Percentiles rank a stretch among this genome's conserved stretches.
These are phyloP conservation scores for Sphyrna mokarran DNA, from an alignment of 2,113 vertebrate species.

Conservation along the genomic window DNA sequence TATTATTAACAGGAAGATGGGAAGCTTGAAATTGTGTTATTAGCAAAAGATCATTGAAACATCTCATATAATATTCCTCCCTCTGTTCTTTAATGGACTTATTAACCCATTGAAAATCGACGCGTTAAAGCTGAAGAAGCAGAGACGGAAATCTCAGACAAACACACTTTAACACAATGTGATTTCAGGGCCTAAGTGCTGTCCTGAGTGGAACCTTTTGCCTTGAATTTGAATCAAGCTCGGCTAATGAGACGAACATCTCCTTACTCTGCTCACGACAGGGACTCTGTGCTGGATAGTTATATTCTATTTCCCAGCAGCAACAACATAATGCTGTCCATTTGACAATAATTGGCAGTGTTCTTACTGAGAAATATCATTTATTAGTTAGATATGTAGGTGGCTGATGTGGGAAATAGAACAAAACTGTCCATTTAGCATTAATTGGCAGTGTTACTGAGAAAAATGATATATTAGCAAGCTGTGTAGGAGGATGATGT, in stretches of 20 bases:
- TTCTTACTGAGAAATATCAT: not conserved
- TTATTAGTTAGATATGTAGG: not conserved
- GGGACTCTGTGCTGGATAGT: not conserved
- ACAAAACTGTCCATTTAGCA: constrained; percentile 3
- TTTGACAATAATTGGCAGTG: not conserved
- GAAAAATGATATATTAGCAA: not conserved
- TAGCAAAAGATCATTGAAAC: not conserved
- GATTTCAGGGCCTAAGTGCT: not conserved
- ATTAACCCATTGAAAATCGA: not conserved
- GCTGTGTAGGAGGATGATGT: not conserved
- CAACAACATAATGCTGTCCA: not conserved
- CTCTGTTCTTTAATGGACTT: not conserved
- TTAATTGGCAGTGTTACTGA: not conserved
- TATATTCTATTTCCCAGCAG: not conserved
- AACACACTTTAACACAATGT: not conserved
- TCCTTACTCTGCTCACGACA: not conserved
- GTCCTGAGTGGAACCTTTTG: not conserved
- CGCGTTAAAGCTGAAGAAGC: not conserved
- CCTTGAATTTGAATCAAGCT: not conserved
- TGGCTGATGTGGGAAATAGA: constrained; percentile 1
- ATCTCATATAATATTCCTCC: not conserved
- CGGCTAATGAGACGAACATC: not conserved
- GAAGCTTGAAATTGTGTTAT: not conserved
- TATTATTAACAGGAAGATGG: not conserved
- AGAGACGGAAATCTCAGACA: not conserved